phyloP scores from a whole-genome alignment of 30 jellyfish, hydroid and myxozoan species.

The Chironex yamaguchii region DNA sequence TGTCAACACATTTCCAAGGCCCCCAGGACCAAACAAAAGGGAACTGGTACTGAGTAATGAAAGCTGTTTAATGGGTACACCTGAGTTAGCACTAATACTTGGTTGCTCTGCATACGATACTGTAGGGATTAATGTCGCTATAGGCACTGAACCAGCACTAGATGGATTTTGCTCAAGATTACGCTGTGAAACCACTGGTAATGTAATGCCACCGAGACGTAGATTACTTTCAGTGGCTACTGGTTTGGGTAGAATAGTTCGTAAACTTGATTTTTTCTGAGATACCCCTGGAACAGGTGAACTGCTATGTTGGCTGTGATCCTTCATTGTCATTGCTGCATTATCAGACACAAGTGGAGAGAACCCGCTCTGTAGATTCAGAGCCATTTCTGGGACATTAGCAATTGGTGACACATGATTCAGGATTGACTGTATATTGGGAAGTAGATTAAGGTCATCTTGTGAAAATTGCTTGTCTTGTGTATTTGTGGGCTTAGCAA shows the following conservation, averaged over 20 bases:
- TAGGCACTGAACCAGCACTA: neutral
- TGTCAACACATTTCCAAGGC: neutral
- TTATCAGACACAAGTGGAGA: neutral
- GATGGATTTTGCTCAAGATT: neutral
- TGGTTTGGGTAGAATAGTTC: conserved; percentile 78
- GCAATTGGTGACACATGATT: neutral
- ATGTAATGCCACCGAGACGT: neutral
- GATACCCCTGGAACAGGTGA: neutral
- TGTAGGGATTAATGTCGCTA: neutral
- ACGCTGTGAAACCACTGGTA: neutral
- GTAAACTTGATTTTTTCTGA: conserved; percentile 22
- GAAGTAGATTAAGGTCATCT: neutral
- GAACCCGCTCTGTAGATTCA: neutral
- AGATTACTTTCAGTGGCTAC: neutral
- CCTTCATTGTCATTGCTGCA: neutral
- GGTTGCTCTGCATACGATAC: neutral
- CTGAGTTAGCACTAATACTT: neutral
- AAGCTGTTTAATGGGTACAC: neutral
- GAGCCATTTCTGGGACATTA: neutral
- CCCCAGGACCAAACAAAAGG: neutral
- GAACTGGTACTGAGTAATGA: neutral
- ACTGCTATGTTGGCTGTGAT: neutral
- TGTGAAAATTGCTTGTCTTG: neutral
- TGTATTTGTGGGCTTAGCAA: neutral
- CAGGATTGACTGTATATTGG: neutral